Percentiles rank a stretch among this genome's conserved stretches.
These are phyloP conservation scores for Rhopalosiphum maidis DNA, from an alignment of 1,140 invertebrate species.

Conservation along the genomic window DNA sequence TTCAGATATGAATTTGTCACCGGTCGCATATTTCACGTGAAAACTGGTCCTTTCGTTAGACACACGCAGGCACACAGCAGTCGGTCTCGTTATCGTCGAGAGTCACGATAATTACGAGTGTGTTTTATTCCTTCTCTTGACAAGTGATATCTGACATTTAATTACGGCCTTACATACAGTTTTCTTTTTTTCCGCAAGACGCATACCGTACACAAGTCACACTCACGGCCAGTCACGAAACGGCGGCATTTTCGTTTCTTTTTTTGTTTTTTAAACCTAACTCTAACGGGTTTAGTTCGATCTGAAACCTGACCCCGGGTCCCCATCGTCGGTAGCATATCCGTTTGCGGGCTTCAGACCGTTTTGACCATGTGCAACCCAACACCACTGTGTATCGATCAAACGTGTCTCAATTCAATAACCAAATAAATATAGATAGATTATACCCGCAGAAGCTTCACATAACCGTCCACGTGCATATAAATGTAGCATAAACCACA, in stretches of 20 bases:
- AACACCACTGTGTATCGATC: not conserved
- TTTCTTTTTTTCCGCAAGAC: not conserved
- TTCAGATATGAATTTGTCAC: not conserved
- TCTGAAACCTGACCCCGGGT: not conserved
- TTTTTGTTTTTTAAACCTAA: not conserved
- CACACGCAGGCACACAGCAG: not conserved
- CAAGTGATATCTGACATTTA: not conserved
- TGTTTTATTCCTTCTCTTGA: not conserved
- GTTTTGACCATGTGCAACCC: not conserved
- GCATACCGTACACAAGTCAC: not conserved
- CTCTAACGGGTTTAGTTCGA: slow-evolving; percentile 23
- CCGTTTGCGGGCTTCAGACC: not conserved
- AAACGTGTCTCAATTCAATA: not conserved
- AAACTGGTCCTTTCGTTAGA: not conserved
- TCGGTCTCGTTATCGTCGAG: slow-evolving; percentile 22
- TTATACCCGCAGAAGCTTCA: not conserved
- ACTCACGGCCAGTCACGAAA: not conserved
- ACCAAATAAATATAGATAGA: not conserved
- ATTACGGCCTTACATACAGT: not conserved
- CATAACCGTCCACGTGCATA: not conserved
- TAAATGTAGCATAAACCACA: too few species aligned
- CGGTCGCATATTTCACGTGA: slow-evolving; percentile 47
- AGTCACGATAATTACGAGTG: not conserved
- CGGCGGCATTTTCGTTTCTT: not conserved
- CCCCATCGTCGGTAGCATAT: not conserved